Conservation (phyloP, 2,113 vertebrate species). For the Strix aluco region DNA sequence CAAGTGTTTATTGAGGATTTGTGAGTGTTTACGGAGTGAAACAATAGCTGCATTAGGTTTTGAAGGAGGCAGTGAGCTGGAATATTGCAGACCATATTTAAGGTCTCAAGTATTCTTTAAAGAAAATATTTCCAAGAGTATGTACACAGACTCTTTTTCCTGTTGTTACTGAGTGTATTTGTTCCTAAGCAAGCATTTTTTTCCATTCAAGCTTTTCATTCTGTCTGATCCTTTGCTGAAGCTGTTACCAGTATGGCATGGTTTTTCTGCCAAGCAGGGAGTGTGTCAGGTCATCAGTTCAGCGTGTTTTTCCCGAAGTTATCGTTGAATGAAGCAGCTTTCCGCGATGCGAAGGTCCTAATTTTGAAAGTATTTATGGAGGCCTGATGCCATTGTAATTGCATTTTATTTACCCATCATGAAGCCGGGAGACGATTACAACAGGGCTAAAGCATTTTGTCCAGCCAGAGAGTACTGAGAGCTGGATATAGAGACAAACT, state of each 20-base stretch:
- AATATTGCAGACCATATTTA: neutral
- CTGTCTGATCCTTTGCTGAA: neutral
- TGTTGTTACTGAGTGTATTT: neutral
- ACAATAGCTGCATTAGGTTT: neutral
- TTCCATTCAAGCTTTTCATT: neutral
- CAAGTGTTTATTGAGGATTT: neutral
- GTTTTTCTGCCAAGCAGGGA: neutral
- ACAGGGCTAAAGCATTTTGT: neutral
- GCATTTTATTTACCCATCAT: neutral
- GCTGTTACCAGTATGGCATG: neutral
- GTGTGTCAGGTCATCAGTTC: neutral
- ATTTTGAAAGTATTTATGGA: neutral
- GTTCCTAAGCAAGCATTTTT: neutral
- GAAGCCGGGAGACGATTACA: neutral
- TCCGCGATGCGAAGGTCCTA: neutral
- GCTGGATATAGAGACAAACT: neutral
- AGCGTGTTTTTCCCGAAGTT: neutral
- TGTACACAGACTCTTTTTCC: neutral
- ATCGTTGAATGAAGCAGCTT: neutral
- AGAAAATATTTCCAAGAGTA: neutral
- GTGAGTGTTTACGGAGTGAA: neutral
- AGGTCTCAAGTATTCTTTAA: neutral
- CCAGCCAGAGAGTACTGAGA: neutral
- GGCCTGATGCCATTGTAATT: neutral
- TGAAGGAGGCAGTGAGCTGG: neutral